phyloP scores from a whole-genome alignment of 2,888 invertebrate species.

The Brassicogethes aeneus region DNA sequence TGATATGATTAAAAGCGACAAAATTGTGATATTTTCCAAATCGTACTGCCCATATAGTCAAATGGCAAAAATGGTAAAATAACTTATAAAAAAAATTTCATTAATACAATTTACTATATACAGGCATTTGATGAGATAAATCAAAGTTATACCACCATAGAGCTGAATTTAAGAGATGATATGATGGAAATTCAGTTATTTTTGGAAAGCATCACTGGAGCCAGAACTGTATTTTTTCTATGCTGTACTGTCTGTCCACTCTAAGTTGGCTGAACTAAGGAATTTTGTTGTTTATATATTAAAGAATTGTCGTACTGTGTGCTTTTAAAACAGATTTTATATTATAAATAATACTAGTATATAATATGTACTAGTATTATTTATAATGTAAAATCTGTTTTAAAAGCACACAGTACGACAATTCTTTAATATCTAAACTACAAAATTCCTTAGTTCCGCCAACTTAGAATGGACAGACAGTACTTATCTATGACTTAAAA shows the following conservation, averaged over 20 bases:
- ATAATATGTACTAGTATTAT: no score
- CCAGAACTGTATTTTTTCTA: not conserved
- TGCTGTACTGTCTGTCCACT: not conserved
- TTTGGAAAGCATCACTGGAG: not conserved
- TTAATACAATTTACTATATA: not conserved
- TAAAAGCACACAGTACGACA: no score
- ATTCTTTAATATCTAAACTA: no score
- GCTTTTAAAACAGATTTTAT: no score
- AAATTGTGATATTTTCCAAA: slow-evolving; percentile 1
- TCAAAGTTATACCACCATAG: not conserved
- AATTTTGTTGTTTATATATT: no score
- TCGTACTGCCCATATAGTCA: not conserved
- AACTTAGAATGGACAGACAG: no score
- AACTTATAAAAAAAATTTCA: not conserved
- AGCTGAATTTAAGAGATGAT: not conserved
- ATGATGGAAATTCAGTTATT: not conserved
- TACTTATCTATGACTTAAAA: no score
- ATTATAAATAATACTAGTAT: no score
- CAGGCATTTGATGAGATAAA: not conserved
- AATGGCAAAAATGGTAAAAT: not conserved
- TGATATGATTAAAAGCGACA: not conserved
- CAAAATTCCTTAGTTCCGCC: no score
- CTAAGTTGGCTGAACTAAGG: no score
- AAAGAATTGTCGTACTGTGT: no score
- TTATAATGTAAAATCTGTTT: no score